These are phyloP conservation scores for Odontomyia ornata DNA, from an alignment of 2,888 invertebrate species.

Conservation along the genomic window DNA sequence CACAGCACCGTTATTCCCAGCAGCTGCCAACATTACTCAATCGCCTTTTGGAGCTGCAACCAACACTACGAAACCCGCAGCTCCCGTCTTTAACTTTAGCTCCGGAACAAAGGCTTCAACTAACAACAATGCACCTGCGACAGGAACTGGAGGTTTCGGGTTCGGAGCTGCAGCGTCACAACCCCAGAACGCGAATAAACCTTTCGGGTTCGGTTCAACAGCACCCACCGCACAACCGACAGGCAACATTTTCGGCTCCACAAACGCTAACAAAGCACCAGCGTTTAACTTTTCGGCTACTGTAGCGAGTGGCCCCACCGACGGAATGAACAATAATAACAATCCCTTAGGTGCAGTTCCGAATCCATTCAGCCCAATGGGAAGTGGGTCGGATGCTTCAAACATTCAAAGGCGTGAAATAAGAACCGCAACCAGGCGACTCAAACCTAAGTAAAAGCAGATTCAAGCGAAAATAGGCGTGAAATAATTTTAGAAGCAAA, in stretches of 20 bases:
- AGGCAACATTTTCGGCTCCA: slow-evolving; percentile 33
- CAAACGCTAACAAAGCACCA: background rate
- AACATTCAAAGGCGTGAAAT: slow-evolving; percentile 16
- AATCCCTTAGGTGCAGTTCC: background rate
- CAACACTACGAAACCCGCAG: background rate
- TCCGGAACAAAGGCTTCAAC: background rate
- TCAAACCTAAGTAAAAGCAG: slow-evolving; percentile 5
- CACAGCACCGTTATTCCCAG: slow-evolving; percentile 10
- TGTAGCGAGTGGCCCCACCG: background rate
- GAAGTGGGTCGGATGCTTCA: background rate
- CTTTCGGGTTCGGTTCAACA: slow-evolving; percentile 24
- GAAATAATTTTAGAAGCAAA: background rate
- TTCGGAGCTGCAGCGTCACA: background rate
- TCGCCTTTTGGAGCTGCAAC: slow-evolving; percentile 8
- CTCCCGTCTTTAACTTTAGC: slow-evolving; percentile 9
- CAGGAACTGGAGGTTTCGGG: background rate
- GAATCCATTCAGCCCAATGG: slow-evolving; percentile 25
- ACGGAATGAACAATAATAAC: background rate
- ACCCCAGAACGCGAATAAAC: background rate
- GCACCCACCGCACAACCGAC: background rate
- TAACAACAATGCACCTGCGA: background rate
- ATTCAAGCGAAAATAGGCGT: background rate
- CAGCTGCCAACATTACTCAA: background rate
- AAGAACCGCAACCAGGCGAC: slow-evolving; percentile 33
- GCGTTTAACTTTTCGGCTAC: slow-evolving; percentile 32